A percentile compares a stretch with the other conserved stretches of the same genome.
Conservation (phyloP, 1,140 invertebrate genomes). For the Condylostylus longicornis region DNA sequence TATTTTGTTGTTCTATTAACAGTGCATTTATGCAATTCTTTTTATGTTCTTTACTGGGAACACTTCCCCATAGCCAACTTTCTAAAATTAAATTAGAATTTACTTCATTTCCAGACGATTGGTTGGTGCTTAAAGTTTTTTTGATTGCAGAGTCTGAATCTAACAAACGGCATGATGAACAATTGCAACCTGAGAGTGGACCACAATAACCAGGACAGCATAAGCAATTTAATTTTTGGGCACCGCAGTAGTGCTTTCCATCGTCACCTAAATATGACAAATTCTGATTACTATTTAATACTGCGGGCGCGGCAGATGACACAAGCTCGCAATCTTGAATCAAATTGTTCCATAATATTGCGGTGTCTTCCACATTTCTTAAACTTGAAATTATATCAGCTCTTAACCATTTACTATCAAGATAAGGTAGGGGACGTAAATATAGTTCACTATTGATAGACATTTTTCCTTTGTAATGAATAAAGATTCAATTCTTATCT, state of each 20-base stretch:
- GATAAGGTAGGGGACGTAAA: slow-evolving; percentile 24
- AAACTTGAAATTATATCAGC: slow-evolving; percentile 28
- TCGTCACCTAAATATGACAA: slow-evolving; percentile 28
- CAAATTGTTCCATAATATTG: slow-evolving; percentile 28
- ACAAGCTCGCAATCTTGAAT: slow-evolving; percentile 30
- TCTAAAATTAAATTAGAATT: slow-evolving; percentile 21
- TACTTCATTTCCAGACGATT: slow-evolving; percentile 13
- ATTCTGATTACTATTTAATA: slow-evolving; percentile 21
- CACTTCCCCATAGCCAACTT: slow-evolving; percentile 28
- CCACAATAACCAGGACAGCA: slow-evolving; percentile 30
- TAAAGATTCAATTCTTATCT: no score
- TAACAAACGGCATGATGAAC: slow-evolving; percentile 20
- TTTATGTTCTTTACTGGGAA: slow-evolving; percentile 16
- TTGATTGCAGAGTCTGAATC: slow-evolving; percentile 28
- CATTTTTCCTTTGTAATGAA: no score
- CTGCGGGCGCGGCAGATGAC: slow-evolving; percentile 17
- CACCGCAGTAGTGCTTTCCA: slow-evolving; percentile 30
- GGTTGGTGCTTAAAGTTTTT: slow-evolving; percentile 19
- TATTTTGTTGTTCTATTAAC: slow-evolving; percentile 23
- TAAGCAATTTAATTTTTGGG: slow-evolving; percentile 21
- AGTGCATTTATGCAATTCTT: slow-evolving; percentile 23
- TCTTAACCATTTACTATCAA: slow-evolving; percentile 29
- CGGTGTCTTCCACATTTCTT: slow-evolving; percentile 20
- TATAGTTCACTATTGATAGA: slow-evolving; percentile 18
- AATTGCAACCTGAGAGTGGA: slow-evolving; percentile 28